A percentile compares a stretch with the other conserved stretches of the same genome.
Evolutionary conservation across 2,113 vertebrate species (phyloP).

Genomic region (Elanoides forficatus): DNA sequence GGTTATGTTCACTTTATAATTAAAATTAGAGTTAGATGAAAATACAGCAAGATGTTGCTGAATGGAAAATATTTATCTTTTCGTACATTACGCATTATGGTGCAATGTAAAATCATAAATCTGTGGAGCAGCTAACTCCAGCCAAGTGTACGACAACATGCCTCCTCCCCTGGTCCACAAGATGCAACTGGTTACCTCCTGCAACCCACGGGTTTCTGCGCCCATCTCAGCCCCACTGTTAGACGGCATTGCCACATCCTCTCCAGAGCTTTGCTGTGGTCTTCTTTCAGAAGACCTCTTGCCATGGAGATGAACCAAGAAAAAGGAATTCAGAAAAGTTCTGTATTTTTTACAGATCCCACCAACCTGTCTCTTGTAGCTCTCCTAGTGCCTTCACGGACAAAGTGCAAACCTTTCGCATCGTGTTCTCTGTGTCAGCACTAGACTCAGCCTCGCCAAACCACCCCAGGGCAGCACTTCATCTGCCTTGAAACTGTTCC

Average conservation of each 20-base stretch:
- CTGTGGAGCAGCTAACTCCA: constrained; percentile 33
- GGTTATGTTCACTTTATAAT: constrained; percentile 79
- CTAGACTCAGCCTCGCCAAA: neutral
- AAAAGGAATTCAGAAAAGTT: neutral
- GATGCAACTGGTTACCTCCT: neutral
- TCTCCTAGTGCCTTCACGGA: neutral
- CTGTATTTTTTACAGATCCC: neutral
- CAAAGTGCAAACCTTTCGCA: neutral
- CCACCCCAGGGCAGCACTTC: neutral
- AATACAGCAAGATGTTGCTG: constrained; percentile 64
- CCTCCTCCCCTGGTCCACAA: neutral
- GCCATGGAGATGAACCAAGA: neutral
- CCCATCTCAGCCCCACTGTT: neutral
- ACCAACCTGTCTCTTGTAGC: neutral
- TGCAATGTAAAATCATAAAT: constrained; percentile 41
- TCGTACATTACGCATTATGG: constrained; percentile 29
- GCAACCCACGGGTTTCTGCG: neutral
- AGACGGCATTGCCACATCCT: neutral
- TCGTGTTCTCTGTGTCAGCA: neutral
- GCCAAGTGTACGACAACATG: neutral
- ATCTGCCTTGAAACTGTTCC: neutral
- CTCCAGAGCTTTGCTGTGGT: neutral
- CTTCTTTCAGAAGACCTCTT: neutral
- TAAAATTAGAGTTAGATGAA: constrained; percentile 68
- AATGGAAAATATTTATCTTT: constrained; percentile 68